A percentile compares a stretch with the other conserved stretches of the same genome.
Evolutionary conservation across 2,797 vertebrate genomes (phyloP).

Genomic region (Sebastes reedi): DNA sequence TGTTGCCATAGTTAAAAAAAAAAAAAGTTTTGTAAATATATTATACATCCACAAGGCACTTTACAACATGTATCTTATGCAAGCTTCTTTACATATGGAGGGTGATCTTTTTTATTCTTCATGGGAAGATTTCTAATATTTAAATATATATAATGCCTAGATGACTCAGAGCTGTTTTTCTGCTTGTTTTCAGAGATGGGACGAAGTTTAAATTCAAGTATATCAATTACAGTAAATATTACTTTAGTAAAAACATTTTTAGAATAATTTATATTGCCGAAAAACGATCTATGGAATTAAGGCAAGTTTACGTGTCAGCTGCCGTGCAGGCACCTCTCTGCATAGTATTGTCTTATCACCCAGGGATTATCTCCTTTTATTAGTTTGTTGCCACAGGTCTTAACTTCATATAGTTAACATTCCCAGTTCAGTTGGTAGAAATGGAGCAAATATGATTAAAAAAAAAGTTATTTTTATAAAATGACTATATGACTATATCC

Average conservation of each 20-base stretch:
- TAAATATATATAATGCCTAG: neutral
- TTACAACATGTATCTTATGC: conserved; percentile 69
- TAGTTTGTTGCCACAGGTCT: neutral
- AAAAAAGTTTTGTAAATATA: conserved; percentile 54
- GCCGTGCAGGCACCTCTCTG: neutral
- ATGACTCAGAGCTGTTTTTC: neutral
- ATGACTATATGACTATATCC: too few relatives aligned
- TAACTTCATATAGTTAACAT: neutral
- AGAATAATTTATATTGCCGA: neutral
- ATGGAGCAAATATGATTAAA: too few relatives aligned
- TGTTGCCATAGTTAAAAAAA: neutral
- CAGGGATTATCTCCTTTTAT: neutral
- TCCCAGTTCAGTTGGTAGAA: neutral
- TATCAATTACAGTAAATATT: neutral
- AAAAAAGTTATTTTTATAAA: too few relatives aligned
- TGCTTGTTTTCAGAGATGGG: neutral
- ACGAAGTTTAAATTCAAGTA: neutral
- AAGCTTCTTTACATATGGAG: conserved; percentile 29
- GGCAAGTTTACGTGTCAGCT: neutral
- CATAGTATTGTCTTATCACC: neutral
- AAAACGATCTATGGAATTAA: neutral
- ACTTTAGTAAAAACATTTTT: neutral
- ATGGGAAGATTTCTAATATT: neutral
- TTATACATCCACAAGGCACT: conserved; percentile 72
- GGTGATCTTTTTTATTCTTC: neutral